phyloP scores from a whole-genome alignment of 2,113 vertebrate genomes.

The Microcebus griseorufus region DNA sequence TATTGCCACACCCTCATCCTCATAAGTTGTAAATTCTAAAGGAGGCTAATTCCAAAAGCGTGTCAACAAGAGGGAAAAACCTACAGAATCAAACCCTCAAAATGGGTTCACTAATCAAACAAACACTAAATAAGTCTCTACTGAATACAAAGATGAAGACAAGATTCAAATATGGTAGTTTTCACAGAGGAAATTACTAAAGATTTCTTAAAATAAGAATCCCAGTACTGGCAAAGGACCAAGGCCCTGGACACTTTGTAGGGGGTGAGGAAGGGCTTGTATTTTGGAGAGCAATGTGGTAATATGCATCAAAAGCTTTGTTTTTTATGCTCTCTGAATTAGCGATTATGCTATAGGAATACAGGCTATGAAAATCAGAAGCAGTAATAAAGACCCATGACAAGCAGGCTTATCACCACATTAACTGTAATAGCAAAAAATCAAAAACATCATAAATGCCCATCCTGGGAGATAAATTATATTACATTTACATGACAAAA shows the following conservation, averaged over 20 bases:
- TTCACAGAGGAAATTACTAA: not conserved
- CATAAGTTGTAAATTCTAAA: slow-evolving; percentile 9
- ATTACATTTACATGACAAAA: not conserved
- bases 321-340: not conserved
- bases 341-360: not conserved
- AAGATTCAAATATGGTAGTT: not conserved
- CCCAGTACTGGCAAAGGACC: not conserved
- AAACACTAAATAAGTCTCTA: not conserved
- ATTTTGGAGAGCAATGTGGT: not conserved
- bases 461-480: not conserved
- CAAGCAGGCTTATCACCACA: not conserved
- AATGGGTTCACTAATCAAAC: not conserved
- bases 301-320: not conserved
- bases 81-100: not conserved
- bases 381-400: not conserved
- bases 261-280: too few species aligned
- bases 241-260: not conserved
- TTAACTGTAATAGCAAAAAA: not conserved
- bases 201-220: slow-evolving; percentile 5
- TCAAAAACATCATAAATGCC: not conserved
- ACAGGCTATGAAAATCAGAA: not conserved
- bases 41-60: not conserved
- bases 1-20: too few species aligned
- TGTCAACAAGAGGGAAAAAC: not conserved
- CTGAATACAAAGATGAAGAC: not conserved